phyloP scores from a whole-genome alignment of 2,888 invertebrate genomes.

The Mimas tiliae region DNA sequence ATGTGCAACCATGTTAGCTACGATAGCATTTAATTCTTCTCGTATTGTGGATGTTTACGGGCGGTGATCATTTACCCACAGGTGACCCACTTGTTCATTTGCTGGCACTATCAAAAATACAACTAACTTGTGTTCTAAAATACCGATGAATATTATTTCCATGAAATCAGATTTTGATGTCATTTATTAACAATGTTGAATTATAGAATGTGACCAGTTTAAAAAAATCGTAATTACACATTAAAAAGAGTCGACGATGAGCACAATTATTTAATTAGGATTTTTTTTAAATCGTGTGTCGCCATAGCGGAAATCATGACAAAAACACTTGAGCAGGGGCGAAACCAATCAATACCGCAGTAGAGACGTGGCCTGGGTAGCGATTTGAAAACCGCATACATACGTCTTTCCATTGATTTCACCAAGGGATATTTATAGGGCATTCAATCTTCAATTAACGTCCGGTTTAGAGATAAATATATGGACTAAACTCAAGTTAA shows the following conservation, averaged over 20 bases:
- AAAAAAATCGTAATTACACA: background rate
- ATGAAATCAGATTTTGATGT: too few species aligned
- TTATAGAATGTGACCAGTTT: too few species aligned
- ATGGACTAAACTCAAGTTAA: too few species aligned
- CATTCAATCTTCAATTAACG: background rate
- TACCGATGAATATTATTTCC: too few species aligned
- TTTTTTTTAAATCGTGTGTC: slow-evolving; percentile 11
- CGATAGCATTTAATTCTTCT: too few species aligned
- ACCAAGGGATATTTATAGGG: background rate
- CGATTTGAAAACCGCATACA: slow-evolving; percentile 27
- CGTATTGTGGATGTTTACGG: too few species aligned
- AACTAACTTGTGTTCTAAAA: too few species aligned
- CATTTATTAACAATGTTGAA: too few species aligned
- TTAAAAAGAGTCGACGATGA: background rate
- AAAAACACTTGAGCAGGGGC: slow-evolving; percentile 25
- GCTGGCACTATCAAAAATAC: too few species aligned
- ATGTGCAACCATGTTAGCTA: too few species aligned
- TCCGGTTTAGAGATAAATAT: background rate
- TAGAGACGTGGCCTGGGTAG: slow-evolving; percentile 28
- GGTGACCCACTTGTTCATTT: too few species aligned
- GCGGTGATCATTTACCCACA: too few species aligned
- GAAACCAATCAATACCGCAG: slow-evolving; percentile 28
- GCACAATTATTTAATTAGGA: background rate
- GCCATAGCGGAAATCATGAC: slow-evolving; percentile 9
- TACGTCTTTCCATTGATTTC: slow-evolving; percentile 16